phyloP scores from a whole-genome alignment of 2,797 vertebrate genomes.

The Tapirus indicus region DNA sequence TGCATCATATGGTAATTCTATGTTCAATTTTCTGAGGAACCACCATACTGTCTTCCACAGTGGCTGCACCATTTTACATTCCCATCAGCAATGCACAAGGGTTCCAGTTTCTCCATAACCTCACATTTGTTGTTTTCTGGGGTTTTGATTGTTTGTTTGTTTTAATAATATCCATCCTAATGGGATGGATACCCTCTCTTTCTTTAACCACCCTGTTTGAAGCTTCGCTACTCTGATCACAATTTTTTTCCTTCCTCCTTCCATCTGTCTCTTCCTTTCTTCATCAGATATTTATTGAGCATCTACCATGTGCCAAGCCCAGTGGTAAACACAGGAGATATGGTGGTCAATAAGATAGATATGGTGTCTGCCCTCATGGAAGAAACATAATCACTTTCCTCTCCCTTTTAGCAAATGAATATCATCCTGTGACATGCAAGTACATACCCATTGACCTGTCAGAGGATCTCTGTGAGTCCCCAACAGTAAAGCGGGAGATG shows the following conservation, averaged over 20 bases:
- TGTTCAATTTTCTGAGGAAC: neutral
- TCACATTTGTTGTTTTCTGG: neutral
- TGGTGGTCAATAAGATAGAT: neutral
- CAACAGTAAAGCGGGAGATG: neutral
- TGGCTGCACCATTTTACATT: neutral
- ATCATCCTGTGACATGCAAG: neutral
- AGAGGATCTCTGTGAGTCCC: neutral
- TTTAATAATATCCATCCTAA: neutral
- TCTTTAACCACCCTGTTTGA: neutral
- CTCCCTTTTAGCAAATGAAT: neutral
- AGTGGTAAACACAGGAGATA: neutral
- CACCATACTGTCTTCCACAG: neutral
- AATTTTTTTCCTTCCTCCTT: neutral
- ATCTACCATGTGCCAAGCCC: neutral
- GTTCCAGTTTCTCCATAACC: neutral
- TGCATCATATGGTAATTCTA: neutral
- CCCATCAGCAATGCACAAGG: neutral
- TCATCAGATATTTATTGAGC: neutral
- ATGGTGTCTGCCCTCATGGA: neutral
- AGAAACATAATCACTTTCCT: neutral
- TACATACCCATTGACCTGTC: neutral
- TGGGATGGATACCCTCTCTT: neutral
- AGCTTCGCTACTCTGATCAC: neutral
- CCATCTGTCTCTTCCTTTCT: conserved; percentile 7
- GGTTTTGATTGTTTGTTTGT: neutral